Conservation (phyloP, 2,797 vertebrate genomes). For the Nasua narica region DNA sequence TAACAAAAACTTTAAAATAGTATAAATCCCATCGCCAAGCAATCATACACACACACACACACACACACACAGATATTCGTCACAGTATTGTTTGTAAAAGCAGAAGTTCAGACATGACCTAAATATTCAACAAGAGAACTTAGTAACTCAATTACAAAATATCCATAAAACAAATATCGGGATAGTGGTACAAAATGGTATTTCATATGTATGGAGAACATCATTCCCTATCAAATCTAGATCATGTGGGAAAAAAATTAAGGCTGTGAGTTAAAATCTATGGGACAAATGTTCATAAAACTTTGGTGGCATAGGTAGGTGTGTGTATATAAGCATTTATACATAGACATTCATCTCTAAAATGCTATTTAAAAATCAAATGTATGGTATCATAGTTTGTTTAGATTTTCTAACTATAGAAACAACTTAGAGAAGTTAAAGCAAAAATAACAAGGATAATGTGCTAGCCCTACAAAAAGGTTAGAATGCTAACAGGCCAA, state of each 20-base stretch:
- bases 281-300: background rate
- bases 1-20: background rate
- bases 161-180: background rate
- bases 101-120: background rate
- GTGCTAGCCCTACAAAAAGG: background rate
- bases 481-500: background rate
- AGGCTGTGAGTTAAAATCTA: background rate
- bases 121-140: background rate
- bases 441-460: background rate
- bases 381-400: background rate
- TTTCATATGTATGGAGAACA: background rate
- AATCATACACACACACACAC: background rate
- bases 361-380: background rate
- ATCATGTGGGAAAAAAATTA: background rate
- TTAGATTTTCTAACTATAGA: background rate
- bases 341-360: background rate
- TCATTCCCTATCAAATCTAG: background rate
- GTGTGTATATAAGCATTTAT: background rate
- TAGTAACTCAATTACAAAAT: background rate
- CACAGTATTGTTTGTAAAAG: background rate
- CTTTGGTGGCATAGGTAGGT: background rate
- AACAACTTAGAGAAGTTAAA: background rate
- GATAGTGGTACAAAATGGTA: background rate
- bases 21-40: background rate
- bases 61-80: background rate